Conservation (phyloP, 2,888 invertebrate species). For the Cyaniris semiargus region DNA sequence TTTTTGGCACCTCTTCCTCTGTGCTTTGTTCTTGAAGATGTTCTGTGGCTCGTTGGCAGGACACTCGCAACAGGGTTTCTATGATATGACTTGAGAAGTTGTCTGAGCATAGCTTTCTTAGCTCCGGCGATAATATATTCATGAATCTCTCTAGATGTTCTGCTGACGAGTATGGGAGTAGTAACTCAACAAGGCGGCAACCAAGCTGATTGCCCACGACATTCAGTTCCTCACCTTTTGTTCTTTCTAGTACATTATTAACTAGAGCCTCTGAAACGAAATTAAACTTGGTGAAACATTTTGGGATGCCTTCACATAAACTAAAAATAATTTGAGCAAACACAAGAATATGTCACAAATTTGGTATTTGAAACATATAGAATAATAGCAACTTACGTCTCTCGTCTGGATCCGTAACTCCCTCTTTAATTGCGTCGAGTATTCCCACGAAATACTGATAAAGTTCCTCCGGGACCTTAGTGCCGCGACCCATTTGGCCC, state of each 20-base stretch:
- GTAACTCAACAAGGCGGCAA: slow-evolving; percentile 87
- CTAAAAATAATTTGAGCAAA: background rate
- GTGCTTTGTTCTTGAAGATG: slow-evolving; percentile 52
- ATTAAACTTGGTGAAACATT: background rate
- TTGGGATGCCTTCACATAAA: background rate
- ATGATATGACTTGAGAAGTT: slow-evolving; percentile 90
- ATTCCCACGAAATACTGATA: slow-evolving; percentile 89
- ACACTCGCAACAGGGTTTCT: slow-evolving; percentile 83
- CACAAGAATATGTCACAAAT: background rate
- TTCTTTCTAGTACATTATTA: slow-evolving; percentile 88
- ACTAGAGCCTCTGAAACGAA: slow-evolving; percentile 82
- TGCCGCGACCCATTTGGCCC: slow-evolving; percentile 86
- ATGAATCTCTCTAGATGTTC: slow-evolving; percentile 83
- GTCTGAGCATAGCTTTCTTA: slow-evolving; percentile 87
- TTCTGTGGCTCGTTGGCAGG: slow-evolving; percentile 76
- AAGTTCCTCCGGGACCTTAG: slow-evolving; percentile 85
- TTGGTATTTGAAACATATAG: background rate
- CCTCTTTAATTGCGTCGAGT: slow-evolving; percentile 85
- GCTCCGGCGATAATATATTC: slow-evolving; percentile 81
- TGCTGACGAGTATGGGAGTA: slow-evolving; percentile 84
- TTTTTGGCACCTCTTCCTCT: slow-evolving; percentile 56
- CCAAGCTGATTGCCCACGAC: slow-evolving; percentile 90
- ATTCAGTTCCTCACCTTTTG: slow-evolving; percentile 85
- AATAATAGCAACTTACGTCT: slow-evolving; percentile 75
- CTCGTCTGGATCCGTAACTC: slow-evolving; percentile 85